Evolutionary conservation across 1,140 invertebrate species (phyloP), one percentile per base, ranked within the genome.

Genomic region (Lepidurus packardi): DNA sequence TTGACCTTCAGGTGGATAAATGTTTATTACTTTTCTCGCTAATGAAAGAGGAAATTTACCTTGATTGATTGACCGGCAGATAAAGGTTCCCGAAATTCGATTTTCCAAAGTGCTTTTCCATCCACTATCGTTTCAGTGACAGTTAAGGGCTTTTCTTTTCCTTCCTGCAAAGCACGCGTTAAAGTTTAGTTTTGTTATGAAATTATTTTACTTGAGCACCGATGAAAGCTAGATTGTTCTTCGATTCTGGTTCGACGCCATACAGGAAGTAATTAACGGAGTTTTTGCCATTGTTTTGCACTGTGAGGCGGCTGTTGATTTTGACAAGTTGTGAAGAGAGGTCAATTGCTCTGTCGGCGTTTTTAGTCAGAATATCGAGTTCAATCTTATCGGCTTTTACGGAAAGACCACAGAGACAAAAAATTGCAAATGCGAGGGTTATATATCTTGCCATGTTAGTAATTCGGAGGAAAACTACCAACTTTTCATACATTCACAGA

Each of bases 271-370:
- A 89, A 47, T 87, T 89, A 7, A 92, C 88, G 45, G 90, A 83
- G 77, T 89, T 88, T 83, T 91, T 91, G 74, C 92, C 91, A 80
- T 86, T 88, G 84, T 97, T 96, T 86, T 96, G 92, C 78, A 96
- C 84, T 77, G 91, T 92, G 80, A 97, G 87, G 84, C 92, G 92
- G 6, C 90, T 88, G 13, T 87, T 88, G 41, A 95, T 90, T 86
- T 95, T 96, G 1, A 94, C 93, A 45, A 98, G 86, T 86, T 98
- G 96, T 13, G 93, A 91, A 4, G 92, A 89, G 76, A 97, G 86
- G 86, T 98, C 95, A 78, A 98, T 90, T 43, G 89, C 89, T 83
- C 94, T 88, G 75, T 96, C 94, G 13, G 94, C 92, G 88, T 93
- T 94, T 83, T 90, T 91, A 78, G 75, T 74, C 16, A 78, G 42